Base-by-base conservation (phyloP, 1,140 invertebrate species). In the Campodea augens region DNA sequence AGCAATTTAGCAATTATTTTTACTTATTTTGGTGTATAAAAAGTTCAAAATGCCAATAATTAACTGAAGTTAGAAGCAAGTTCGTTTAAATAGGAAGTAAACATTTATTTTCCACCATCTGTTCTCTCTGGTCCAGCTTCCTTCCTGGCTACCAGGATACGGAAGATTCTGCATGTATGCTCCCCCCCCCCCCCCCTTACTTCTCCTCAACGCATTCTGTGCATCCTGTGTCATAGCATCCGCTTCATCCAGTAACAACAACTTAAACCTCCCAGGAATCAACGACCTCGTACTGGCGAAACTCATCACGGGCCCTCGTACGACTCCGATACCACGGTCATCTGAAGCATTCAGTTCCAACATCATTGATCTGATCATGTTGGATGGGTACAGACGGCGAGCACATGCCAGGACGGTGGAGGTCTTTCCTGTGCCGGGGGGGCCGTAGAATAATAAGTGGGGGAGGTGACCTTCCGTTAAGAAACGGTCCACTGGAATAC, bases 191-290 rank as follows among this genome's bases (percentile, higher is more conserved):
- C n/a, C n/a, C n/a, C n/a, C 61, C 68, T 73, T 70, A 90, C 87
- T 90, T 76, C 95, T 78, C 54, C 93, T 72, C 2, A 98, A 67
- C 24, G 95, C 93, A 77, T 97, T 98, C 64, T 99, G 96, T 3
- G 96, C 96, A 77, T 98, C 93, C 60, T 90, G 87, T 2, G 96
- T 99, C 96, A 99, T 99, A 2, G 95, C 90, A 75, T 99, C 96
- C 7, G 95, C 95, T 73, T 99, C 96, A 74, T 99, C 96, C 10
- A 99, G 64, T 52, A 99, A 98, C 37, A 99, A 88, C 12, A 99
- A 67, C 63, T 99, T 99, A 51, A 88, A 92, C 3, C 86, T 83
- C 43, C 78, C 77, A 64, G 80, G 90, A 58, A 96, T 95, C 54
- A 98, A 87, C 5, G 89, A 92, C 57, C 84, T 76, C n/a, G 91